phyloP scores from a whole-genome alignment of 2,797 vertebrate species.

The Epinephelus awoara region DNA sequence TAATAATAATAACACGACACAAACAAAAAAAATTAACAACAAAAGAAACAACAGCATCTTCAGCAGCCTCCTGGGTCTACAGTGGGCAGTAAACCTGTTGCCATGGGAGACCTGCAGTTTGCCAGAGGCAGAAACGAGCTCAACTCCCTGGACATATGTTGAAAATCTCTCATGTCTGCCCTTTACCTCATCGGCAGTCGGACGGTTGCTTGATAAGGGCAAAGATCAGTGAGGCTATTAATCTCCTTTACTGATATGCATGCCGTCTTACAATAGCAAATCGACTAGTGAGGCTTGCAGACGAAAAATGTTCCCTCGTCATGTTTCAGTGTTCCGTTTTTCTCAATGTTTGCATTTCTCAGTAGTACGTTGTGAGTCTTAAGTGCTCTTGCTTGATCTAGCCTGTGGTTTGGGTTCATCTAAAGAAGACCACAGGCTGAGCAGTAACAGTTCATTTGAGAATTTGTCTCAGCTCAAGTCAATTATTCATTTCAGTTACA shows the following conservation, averaged over 20 bases:
- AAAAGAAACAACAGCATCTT: slow-evolving; percentile 75
- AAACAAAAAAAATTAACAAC: slow-evolving; percentile 62
- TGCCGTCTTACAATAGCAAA: slow-evolving; percentile 45
- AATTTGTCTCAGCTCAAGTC: slow-evolving; percentile 40
- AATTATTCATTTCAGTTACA: slow-evolving; percentile 53
- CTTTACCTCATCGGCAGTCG: slow-evolving; percentile 47
- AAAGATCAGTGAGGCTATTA: slow-evolving; percentile 61
- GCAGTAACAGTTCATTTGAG: slow-evolving; percentile 52
- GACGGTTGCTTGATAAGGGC: slow-evolving; percentile 63
- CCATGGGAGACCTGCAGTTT: slow-evolving; percentile 60
- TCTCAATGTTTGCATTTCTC: slow-evolving; percentile 66
- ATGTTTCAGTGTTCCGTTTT: slow-evolving; percentile 64
- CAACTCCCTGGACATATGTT: slow-evolving; percentile 48
- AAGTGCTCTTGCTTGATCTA: slow-evolving; percentile 68
- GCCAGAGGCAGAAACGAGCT: slow-evolving; percentile 66
- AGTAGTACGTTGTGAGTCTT: slow-evolving; percentile 75
- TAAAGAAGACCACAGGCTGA: slow-evolving; percentile 58
- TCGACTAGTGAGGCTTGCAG: slow-evolving; percentile 47
- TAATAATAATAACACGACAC: slow-evolving; percentile 57
- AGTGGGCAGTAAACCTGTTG: slow-evolving; percentile 71
- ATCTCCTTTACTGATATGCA: slow-evolving; percentile 59
- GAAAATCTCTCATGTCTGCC: slow-evolving; percentile 55
- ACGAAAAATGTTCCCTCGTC: slow-evolving; percentile 38
- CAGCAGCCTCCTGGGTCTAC: slow-evolving; percentile 80
- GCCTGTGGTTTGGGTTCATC: slow-evolving; percentile 52